Percentiles rank a stretch among this genome's conserved stretches.
Evolutionary conservation across 2,113 vertebrate species (phyloP).

Genomic region (Phyllostomus discolor): DNA sequence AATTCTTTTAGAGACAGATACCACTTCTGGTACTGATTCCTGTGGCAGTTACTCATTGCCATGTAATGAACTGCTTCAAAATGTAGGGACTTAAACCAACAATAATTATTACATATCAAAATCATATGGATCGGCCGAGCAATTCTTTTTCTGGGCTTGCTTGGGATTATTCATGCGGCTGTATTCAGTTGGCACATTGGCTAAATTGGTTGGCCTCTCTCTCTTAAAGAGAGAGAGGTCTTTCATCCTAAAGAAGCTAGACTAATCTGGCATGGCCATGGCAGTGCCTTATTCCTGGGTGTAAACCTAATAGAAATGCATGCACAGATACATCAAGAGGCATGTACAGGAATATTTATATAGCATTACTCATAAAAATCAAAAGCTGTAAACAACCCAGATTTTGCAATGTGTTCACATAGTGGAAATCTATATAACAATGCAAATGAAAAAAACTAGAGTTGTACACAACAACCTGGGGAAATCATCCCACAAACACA

Average conservation of each 20-base stretch:
- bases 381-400: neutral
- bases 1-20: neutral
- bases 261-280: neutral
- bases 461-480: neutral
- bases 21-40: neutral
- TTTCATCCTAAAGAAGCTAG: neutral
- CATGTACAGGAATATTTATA: neutral
- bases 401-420: neutral
- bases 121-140: neutral
- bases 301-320: neutral
- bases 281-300: neutral
- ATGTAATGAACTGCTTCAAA: neutral
- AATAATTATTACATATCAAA: neutral
- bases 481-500: neutral
- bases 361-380: neutral
- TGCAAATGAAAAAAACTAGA: neutral
- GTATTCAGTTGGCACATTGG: neutral
- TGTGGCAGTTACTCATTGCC: neutral
- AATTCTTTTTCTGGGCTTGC: neutral
- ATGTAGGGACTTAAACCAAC: neutral
- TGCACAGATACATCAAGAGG: neutral
- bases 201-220: neutral
- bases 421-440: neutral
- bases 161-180: neutral
- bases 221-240: neutral